These are phyloP conservation scores for Arion vulgaris DNA, from an alignment of 1,140 invertebrate species.

Conservation along the genomic window DNA sequence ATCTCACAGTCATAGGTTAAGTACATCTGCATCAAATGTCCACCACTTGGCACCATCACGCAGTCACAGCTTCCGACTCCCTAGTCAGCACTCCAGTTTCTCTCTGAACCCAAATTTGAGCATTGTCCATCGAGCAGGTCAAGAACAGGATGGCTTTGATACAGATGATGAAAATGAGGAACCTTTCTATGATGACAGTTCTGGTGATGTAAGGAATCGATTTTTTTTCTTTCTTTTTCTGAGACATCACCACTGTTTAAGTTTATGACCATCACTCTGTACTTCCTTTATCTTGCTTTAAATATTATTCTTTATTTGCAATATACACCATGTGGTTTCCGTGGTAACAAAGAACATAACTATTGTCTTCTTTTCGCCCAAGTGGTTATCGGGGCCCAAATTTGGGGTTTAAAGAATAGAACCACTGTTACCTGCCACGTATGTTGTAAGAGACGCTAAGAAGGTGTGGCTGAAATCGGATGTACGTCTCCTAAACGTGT, in stretches of 20 bases:
- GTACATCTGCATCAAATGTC: constrained; percentile 14
- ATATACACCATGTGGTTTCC: no score
- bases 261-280: not conserved
- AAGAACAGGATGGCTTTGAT: not conserved
- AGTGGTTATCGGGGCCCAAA: no score
- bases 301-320: not conserved
- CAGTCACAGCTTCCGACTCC: constrained; percentile 13
- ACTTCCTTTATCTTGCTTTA: not conserved
- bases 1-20: constrained; percentile 33
- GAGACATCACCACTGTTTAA: not conserved
- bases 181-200: constrained; percentile 20
- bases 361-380: no score
- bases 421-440: no score
- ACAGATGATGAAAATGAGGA: constrained; percentile 33
- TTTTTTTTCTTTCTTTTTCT: no score
- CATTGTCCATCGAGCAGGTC: not conserved
- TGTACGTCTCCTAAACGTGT: no score
- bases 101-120: not conserved
- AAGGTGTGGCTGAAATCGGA: no score
- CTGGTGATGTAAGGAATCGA: constrained; percentile 25
- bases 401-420: no score
- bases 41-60: constrained; percentile 29
- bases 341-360: no score
- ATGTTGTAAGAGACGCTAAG: no score
- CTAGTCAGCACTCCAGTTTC: no score